Evolutionary conservation across 1,140 invertebrate genomes (phyloP), one percentile per base, ranked within the genome.

Genomic region (Maconellicoccus hirsutus): DNA sequence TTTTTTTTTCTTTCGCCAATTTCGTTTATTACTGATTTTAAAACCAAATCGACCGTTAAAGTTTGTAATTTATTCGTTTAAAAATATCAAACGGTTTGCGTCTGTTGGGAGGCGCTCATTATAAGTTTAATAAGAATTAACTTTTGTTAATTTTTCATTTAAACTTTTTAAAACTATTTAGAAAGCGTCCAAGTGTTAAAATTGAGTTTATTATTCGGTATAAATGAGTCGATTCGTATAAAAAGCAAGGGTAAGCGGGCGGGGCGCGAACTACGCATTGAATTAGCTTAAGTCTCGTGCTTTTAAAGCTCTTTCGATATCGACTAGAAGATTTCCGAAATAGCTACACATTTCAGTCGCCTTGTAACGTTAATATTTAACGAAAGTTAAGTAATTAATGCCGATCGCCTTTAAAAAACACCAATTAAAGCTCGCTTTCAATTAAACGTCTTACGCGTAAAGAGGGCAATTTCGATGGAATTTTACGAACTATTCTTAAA

Each of bases 71-170:
- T 52, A 52, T 52, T 52, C 42, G 42, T 52, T 52, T 52, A 19
- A 52, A 16, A 52, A 52, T 52, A 52, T 52, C 42, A 52, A 52
- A 52, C 42, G n/a, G 42, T 52, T 52, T 52, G 42, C 42, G 42
- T 52, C 42, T 19, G 42, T 14, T 52, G n/a, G 42, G 42, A 52
- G 42, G 42, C 42, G 42, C n/a, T 52, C 42, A 52, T 52, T 52
- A 52, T 52, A 52, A 52, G 42, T 52, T 52, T 52, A 52, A 52
- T 52, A 52, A 52, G 42, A 52, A 52, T 52, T 52, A 52, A 52
- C 42, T 52, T 52, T 52, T 52, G 42, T 52, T 52, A 52, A 52
- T 52, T 52, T 52, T 52, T 52, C 42, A 52, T 52, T 52, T 52
- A 52, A 52, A 52, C 42, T 52, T 52, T 52, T 52, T 52, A 52